Base-by-base conservation (phyloP, 2,797 vertebrate genomes). In the Psittacula echo region DNA sequence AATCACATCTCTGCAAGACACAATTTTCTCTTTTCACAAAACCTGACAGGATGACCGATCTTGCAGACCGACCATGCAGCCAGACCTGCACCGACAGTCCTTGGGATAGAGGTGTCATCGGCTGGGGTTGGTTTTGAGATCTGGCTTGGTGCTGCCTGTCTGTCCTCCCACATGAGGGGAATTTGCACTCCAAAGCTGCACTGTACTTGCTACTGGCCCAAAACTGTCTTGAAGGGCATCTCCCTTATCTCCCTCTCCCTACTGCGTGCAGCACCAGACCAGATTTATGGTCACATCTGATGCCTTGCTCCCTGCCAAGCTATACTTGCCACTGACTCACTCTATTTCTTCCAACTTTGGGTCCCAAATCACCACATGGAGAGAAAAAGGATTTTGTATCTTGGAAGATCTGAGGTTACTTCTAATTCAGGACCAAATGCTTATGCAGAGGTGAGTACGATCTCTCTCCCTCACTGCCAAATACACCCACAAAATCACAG, bases 281-380 rank as follows among this genome's bases (percentile, higher is more conserved):
- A 60, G 34, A 37, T 21, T 13, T 5, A 13, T 1, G 5, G 32
- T 32, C 13, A 12, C 32, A 42, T 30, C 20, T 41, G 56, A 80
- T 65, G 20, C 10, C 44, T 1, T 2, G 4, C 17, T 14, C 6
- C 48, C 13, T 0, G 1, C 3, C 0, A 0, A 83, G 13, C 0
- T 0, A 0, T 0, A 6, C 53, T 78, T 61, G 18, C 13, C 0
- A 0, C n/a, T 56, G 41, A 48, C 20, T 23, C 1, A 3, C 41
- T 74, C 1, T 0, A 0, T 64, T 80, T 67, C 0, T 0, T 61
- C 41, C 27, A 30, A 13, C 41, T 84, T 75, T 45, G 45, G 8
- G 13, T 90, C 34, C 22, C 45, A 30, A 48, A 58, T 39, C 13
- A 53, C 41, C 0, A 0, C 11, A 42, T 8, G 19, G 44, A 64